Conservation (phyloP, 23 tunicate species). For the Styela plicata region DNA sequence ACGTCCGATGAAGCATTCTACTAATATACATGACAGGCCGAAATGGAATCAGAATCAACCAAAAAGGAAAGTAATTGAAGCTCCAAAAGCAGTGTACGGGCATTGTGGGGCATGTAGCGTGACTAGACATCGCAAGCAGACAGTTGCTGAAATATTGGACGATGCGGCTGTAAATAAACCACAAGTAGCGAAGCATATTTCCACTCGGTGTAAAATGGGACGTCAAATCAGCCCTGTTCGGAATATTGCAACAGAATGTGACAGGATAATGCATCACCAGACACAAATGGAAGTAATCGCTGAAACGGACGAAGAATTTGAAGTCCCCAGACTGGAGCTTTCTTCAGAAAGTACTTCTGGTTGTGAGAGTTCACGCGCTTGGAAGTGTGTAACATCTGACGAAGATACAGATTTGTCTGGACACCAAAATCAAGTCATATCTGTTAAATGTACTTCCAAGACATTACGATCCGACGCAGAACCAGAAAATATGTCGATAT, state of each 20-base stretch:
- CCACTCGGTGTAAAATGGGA: background rate
- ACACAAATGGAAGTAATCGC: background rate
- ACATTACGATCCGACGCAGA: background rate
- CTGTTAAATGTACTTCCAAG: conserved; percentile 13
- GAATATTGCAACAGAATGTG: background rate
- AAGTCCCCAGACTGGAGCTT: background rate
- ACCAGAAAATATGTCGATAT: background rate
- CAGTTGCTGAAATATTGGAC: conserved; percentile 41
- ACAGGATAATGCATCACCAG: background rate
- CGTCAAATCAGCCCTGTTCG: background rate
- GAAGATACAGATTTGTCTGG: background rate
- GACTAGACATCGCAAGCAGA: conserved; percentile 30
- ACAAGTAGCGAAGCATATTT: background rate
- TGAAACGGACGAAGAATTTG: background rate
- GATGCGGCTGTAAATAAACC: background rate
- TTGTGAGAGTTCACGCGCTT: background rate
- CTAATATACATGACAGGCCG: conserved; percentile 4
- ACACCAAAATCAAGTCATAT: background rate
- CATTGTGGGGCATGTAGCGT: conserved; percentile 44
- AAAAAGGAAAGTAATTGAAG: background rate
- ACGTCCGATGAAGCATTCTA: background rate
- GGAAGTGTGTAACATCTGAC: background rate
- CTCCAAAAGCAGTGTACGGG: background rate
- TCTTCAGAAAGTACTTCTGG: background rate
- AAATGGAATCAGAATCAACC: conserved; percentile 48